Base-by-base conservation (phyloP, 2,888 invertebrate genomes). In the Molorchus minor region DNA sequence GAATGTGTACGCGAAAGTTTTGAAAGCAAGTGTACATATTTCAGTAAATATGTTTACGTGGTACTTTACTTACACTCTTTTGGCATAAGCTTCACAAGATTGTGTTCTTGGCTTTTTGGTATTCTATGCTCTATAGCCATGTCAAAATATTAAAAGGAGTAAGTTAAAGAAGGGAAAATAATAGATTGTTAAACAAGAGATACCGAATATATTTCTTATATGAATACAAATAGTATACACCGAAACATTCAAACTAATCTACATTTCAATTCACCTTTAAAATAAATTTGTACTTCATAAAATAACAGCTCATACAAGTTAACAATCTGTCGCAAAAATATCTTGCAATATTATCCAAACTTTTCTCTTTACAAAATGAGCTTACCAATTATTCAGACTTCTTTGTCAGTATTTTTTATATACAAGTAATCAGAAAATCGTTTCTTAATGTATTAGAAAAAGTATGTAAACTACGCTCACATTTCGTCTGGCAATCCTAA, bases 171-270 rank as follows among this genome's bases (percentile, higher is more conserved):
- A 36, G 10, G 25, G 16, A 16, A 53, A 59, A 57, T 49, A 12
- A 62, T 54, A 57, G 46, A 57, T 46, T n/a, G 53, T 53, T 70
- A 68, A 71, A 72, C 69, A 70, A 70, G 65, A 69, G 68, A 73
- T 75, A 74, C 71, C n/a, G 72, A 75, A 75, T 74, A 73, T 75
- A 73, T 76, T 76, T 75, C 67, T 74, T 69, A 72, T 75, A 75
- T 75, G 72, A 75, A 75, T 78, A 78, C 77, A 78, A 75, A 76
- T 77, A 78, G 77, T 78, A 76, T 78, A 79, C 79, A 78, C 76
- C 77, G 77, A 79, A 73, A 79, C 78, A 79, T 79, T 74, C 77
- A 77, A 72, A 73, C 76, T 75, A 77, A 69, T 70, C 73, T 72
- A 74, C 69, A 69, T 69, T 70, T 74, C 71, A 75, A 69, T 72